phyloP scores from a whole-genome alignment of 1,140 invertebrate genomes.

The Holcopasites calliopsidis region DNA sequence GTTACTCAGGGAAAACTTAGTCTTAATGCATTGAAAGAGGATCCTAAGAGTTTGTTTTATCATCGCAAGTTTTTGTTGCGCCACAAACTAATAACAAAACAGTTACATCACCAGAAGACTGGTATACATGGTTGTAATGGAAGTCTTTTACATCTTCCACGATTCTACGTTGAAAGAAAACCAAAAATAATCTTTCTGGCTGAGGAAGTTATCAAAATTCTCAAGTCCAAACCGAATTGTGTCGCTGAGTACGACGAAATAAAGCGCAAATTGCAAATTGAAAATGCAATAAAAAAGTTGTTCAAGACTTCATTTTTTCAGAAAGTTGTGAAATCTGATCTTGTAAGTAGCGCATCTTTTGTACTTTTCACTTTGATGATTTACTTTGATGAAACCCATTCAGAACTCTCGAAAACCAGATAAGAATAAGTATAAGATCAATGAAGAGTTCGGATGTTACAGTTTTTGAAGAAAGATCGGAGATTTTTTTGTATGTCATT shows the following conservation, averaged over 20 bases:
- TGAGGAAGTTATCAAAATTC: slow-evolving; percentile 80
- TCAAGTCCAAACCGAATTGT: slow-evolving; percentile 80
- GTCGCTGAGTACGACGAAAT: slow-evolving; percentile 81
- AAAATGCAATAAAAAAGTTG: slow-evolving; percentile 78
- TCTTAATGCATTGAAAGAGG: slow-evolving; percentile 79
- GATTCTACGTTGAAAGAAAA: slow-evolving; percentile 82
- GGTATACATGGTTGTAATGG: slow-evolving; percentile 74
- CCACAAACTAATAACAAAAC: slow-evolving; percentile 84
- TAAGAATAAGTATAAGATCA: no score
- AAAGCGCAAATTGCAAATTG: slow-evolving; percentile 76
- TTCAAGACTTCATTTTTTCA: slow-evolving; percentile 78
- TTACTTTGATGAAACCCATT: no score
- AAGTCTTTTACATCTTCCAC: slow-evolving; percentile 81
- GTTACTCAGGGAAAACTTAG: slow-evolving; percentile 84
- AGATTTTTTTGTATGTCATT: no score
- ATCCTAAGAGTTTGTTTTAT: slow-evolving; percentile 85
- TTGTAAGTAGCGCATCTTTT: slow-evolving; percentile 64
- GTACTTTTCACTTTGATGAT: slow-evolving; percentile 13
- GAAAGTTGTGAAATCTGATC: slow-evolving; percentile 76
- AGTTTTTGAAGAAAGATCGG: no score
- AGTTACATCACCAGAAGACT: slow-evolving; percentile 79
- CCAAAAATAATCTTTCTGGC: slow-evolving; percentile 80
- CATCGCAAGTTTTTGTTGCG: slow-evolving; percentile 82
- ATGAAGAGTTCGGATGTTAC: no score
- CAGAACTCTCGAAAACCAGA: no score